Evolutionary conservation across 2,888 invertebrate genomes (phyloP).

Genomic region (Mesopsocus fuscifrons): DNA sequence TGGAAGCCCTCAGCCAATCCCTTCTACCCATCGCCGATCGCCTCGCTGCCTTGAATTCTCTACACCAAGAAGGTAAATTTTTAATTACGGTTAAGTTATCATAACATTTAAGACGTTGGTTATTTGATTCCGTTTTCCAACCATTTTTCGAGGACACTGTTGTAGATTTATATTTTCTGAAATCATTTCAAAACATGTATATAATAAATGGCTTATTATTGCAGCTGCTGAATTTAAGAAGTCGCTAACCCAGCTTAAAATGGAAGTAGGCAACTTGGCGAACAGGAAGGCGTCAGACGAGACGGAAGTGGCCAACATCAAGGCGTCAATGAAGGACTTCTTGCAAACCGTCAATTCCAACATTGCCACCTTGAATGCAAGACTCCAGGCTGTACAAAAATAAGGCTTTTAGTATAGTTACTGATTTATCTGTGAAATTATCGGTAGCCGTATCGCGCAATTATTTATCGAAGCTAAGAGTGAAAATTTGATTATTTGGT

Average conservation of each 20-base stretch:
- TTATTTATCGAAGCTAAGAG: too few species aligned
- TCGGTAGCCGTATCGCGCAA: too few species aligned
- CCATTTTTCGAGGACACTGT: too few species aligned
- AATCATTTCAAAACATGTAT: not conserved
- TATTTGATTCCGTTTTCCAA: too few species aligned
- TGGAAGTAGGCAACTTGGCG: slow-evolving; percentile 50
- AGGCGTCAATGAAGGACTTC: slow-evolving; percentile 62
- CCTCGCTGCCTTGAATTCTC: slow-evolving; percentile 64
- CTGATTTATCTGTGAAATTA: too few species aligned
- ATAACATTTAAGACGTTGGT: too few species aligned
- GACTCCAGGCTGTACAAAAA: slow-evolving; percentile 41
- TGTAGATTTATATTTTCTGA: too few species aligned
- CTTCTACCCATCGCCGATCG: slow-evolving; percentile 64
- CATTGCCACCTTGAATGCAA: slow-evolving; percentile 49
- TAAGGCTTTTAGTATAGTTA: too few species aligned
- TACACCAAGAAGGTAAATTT: slow-evolving; percentile 75
- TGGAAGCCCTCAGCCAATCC: slow-evolving; percentile 60
- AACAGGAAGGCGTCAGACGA: slow-evolving; percentile 60
- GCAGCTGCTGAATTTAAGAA: slow-evolving; percentile 77
- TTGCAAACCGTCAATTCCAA: slow-evolving; percentile 59
- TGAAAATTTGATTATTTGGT: too few species aligned
- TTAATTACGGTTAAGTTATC: too few species aligned
- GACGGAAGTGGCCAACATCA: slow-evolving; percentile 53
- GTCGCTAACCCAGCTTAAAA: slow-evolving; percentile 62
- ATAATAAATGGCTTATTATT: too few species aligned